Evolutionary conservation across 2,113 vertebrate species (phyloP), one percentile per base, ranked within the genome.

Genomic region (Chauna torquata): DNA sequence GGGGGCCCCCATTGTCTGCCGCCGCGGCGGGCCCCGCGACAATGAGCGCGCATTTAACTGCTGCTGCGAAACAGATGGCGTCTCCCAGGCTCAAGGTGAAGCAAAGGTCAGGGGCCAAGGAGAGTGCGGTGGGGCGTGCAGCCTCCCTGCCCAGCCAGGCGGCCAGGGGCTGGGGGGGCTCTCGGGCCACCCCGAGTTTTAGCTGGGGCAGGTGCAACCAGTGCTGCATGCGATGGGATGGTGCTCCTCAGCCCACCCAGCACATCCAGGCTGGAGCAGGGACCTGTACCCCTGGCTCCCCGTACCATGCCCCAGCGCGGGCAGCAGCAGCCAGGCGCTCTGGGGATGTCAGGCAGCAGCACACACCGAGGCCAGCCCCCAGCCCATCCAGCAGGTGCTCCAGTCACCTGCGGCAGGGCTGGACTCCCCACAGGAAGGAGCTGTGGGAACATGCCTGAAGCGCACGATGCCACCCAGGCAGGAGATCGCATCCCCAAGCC

Each of bases 31-130:
- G 94, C 71, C 81, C 95, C 91, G 17, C 78, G 32, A 97, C 96
- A 96, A 97, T 88, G 76, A 95, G 94, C 70, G 52, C 72, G 80
- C 50, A 61, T 55, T 59, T 64, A 92, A 82, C 90, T 4, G 85
- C 96, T 96, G 93, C 94, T 71, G 92, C 13, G 52, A 92, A 97
- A 94, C 96, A 98, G 96, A 97, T 97, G 97, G 97, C 90, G 93
- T 94, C 95, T 93, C 92, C 65, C 85, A 61, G 95, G 69, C 88
- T 86, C 96, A 97, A 97, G 96, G 97, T 97, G 97, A 97, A 95
- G 94, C 92, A 96, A 96, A 97, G 95, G 94, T 92, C 96, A 96
- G 91, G 92, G 96, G 96, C 90, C 86, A 95, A 81, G 86, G 27
- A 82, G 70, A 86, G 34, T 9, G 6, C 44, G 34, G 75, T 18